phyloP scores from a whole-genome alignment of 2,113 vertebrate genomes.

The Neolamprologus hecqui region DNA sequence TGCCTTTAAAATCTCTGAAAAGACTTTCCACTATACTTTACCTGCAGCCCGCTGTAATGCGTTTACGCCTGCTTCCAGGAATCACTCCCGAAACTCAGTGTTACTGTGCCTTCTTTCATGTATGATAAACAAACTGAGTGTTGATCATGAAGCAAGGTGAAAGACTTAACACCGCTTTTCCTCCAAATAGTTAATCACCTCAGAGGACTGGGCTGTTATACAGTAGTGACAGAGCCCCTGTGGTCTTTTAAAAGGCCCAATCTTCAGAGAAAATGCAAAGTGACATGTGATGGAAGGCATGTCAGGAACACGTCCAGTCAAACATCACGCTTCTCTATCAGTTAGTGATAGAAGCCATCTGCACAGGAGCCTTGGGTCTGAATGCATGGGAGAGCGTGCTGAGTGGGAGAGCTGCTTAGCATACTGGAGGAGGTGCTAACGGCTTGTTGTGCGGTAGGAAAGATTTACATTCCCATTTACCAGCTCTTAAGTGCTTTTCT shows the following conservation, averaged over 20 bases:
- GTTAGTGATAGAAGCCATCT: constrained; percentile 1
- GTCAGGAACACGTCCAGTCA: constrained; percentile 12
- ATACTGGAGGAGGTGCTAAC: background rate
- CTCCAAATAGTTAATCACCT: background rate
- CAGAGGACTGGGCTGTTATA: background rate
- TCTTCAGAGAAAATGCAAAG: background rate
- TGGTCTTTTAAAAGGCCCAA: background rate
- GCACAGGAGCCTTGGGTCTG: background rate
- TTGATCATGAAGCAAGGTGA: background rate
- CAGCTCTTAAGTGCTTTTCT: background rate
- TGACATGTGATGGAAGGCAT: constrained; percentile 12
- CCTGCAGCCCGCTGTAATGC: background rate
- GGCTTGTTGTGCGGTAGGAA: background rate
- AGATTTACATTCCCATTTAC: constrained; percentile 2
- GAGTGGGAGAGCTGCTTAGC: background rate
- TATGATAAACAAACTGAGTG: background rate
- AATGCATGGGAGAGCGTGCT: background rate
- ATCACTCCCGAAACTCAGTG: rapidly evolving
- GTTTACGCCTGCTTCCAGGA: background rate
- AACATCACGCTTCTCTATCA: background rate
- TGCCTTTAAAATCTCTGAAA: background rate
- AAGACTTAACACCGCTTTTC: background rate
- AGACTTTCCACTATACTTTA: background rate
- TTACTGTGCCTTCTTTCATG: background rate
- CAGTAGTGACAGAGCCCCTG: background rate